Base-by-base conservation (phyloP, 2,888 invertebrate genomes). In the Apodemia hepburni region DNA sequence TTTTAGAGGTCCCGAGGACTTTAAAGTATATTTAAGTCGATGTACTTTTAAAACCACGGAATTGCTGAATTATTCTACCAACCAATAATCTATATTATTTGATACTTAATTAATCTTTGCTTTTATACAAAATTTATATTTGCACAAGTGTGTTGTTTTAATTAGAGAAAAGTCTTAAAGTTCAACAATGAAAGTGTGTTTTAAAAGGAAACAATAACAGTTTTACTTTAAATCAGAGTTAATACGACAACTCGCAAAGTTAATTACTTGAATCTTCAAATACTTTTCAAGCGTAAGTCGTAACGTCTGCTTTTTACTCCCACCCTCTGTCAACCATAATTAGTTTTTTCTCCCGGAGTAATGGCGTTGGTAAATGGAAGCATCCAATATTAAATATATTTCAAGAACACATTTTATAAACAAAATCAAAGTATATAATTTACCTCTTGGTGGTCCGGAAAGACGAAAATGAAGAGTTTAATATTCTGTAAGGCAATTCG, bases 261-360 rank as follows among this genome's bases (percentile, higher is more conserved):
- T 69, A 70, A 71, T 68, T 64, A 66, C 64, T 68, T 64, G 71
- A 72, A 74, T 73, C 71, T 71, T 70, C 66, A 68, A 72, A 70
- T 67, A 67, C 69, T 71, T 65, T 59, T 68, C 65, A 69, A 71
- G 71, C 70, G 67, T 54, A n/a, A n/a, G n/a, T n/a, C n/a, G n/a
- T n/a, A 54, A 65, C 67, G 68, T 66, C 68, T 67, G 65, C 72
- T 71, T 72, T 73, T 75, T 75, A 76, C 75, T 74, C 73, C 71
- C 74, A 72, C 73, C 75, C 72, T 76, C 75, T 80, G 84, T 83
- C 81, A 80, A 73, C 80, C 77, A 76, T 85, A 85, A 87, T 88
- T 88, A 87, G 87, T 84, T 85, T 84, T 71, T 85, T 84, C 81
- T 77, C 79, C 74, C 72, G 78, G 75, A 84, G 85, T 82, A 86